These are phyloP conservation scores for Eilema griseolum DNA, from an alignment of 2,888 invertebrate genomes.

Conservation along the genomic window DNA sequence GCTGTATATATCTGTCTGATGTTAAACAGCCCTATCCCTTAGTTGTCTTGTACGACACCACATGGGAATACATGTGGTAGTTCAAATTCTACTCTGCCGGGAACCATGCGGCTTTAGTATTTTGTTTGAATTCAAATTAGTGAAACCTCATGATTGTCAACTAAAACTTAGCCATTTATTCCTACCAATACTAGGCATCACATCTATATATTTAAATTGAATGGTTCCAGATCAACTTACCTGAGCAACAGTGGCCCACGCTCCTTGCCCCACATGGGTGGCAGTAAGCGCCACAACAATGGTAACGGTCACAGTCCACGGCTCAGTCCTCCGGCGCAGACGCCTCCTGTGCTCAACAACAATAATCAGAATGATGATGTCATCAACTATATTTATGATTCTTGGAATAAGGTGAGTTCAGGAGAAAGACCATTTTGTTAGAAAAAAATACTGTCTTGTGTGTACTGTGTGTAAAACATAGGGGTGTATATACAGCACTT, in stretches of 20 bases:
- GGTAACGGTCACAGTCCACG: constrained; percentile 66
- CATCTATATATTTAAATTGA: not conserved
- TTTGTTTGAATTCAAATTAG: not conserved
- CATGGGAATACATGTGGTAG: too few species aligned
- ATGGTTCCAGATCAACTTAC: constrained; percentile 74
- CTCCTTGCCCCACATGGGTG: constrained; percentile 79
- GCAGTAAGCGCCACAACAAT: constrained; percentile 73
- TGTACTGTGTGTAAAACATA: too few species aligned
- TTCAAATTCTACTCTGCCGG: too few species aligned
- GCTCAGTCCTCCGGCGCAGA: constrained; percentile 77
- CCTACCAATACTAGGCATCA: too few species aligned
- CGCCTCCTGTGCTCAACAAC: constrained; percentile 53
- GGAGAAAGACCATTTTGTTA: too few species aligned
- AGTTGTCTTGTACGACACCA: too few species aligned
- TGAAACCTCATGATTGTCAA: not conserved
- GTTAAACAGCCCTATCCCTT: too few species aligned
- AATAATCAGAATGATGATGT: constrained; percentile 90
- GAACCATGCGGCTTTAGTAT: too few species aligned
- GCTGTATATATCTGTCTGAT: too few species aligned
- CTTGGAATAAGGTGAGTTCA: constrained; percentile 89
- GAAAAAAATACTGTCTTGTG: too few species aligned
- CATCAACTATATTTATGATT: constrained; percentile 93
- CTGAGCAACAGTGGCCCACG: constrained; percentile 79
- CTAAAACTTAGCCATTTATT: not conserved
- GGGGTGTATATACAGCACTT: too few species aligned